A percentile compares a stretch with the other conserved stretches of the same genome.
phyloP scores from a whole-genome alignment of 64 coral and sea anemone species.

The Montipora efflorescens region DNA sequence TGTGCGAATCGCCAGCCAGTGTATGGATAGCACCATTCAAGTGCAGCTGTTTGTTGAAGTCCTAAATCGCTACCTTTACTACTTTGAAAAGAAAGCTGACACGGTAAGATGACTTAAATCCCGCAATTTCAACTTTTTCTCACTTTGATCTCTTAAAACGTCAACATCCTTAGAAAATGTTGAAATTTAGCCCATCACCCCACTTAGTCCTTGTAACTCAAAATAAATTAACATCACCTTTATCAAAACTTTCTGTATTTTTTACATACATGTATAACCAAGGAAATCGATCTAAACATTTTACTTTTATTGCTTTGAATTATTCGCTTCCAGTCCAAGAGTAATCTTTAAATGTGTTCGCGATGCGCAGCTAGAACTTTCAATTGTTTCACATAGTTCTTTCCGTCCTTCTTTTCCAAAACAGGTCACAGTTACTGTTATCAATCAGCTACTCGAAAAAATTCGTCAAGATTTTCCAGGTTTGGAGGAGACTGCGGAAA shows the following conservation, averaged over 20 bases:
- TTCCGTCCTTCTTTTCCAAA: not conserved
- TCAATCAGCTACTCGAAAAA: slow-evolving; percentile 98
- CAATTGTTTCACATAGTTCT: not conserved
- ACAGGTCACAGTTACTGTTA: slow-evolving; percentile 89
- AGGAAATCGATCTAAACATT: too few species aligned
- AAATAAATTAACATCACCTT: too few species aligned
- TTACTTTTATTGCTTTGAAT: too few species aligned
- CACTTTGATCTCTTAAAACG: too few species aligned
- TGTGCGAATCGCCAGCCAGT: slow-evolving; percentile 95
- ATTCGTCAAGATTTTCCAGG: slow-evolving; percentile 94
- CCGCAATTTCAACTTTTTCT: not conserved
- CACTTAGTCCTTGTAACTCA: too few species aligned
- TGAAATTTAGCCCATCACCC: too few species aligned
- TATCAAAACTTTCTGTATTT: too few species aligned
- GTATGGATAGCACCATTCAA: slow-evolving; percentile 96
- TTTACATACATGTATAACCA: too few species aligned
- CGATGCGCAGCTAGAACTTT: too few species aligned
- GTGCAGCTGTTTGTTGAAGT: slow-evolving; percentile 97
- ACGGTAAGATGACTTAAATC: slow-evolving; percentile 61
- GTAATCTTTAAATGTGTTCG: too few species aligned
- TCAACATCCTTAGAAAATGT: too few species aligned
- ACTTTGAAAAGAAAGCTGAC: slow-evolving; percentile 86
- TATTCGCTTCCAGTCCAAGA: too few species aligned
- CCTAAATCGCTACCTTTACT: slow-evolving; percentile 92
- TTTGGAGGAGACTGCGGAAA: slow-evolving; percentile 87